Evolutionary conservation across 2,113 vertebrate species (phyloP).

Genomic region (Hyperopisus bebe): DNA sequence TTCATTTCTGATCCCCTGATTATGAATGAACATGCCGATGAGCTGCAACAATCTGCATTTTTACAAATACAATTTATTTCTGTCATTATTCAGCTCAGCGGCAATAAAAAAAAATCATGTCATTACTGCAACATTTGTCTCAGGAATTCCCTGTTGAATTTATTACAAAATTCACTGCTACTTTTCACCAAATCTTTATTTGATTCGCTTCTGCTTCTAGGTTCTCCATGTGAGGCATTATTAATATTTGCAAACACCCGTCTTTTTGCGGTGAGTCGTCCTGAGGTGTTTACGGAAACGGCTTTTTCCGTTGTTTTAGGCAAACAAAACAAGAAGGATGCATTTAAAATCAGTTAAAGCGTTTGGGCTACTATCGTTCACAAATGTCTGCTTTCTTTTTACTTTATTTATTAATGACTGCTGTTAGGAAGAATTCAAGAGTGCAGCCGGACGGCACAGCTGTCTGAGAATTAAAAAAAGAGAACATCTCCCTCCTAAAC

Average conservation of each 20-base stretch:
- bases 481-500: background rate
- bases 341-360: background rate
- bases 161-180: background rate
- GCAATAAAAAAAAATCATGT: background rate
- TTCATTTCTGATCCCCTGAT: background rate
- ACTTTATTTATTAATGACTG: conserved; percentile 8
- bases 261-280: background rate
- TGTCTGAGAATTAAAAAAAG: background rate
- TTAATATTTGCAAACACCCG: background rate
- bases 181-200: background rate
- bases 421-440: background rate
- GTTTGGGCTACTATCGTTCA: background rate
- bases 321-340: background rate
- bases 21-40: background rate
- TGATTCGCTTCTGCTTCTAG: background rate
- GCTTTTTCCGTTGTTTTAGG: background rate
- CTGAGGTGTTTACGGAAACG: background rate
- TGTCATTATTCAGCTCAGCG: background rate
- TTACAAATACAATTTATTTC: background rate
- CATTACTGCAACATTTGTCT: background rate
- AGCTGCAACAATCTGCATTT: background rate
- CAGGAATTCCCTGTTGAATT: background rate
- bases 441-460: background rate
- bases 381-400: background rate
- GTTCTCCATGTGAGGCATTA: background rate